phyloP scores from a whole-genome alignment of 1,140 invertebrate genomes.

The Euura lappo region DNA sequence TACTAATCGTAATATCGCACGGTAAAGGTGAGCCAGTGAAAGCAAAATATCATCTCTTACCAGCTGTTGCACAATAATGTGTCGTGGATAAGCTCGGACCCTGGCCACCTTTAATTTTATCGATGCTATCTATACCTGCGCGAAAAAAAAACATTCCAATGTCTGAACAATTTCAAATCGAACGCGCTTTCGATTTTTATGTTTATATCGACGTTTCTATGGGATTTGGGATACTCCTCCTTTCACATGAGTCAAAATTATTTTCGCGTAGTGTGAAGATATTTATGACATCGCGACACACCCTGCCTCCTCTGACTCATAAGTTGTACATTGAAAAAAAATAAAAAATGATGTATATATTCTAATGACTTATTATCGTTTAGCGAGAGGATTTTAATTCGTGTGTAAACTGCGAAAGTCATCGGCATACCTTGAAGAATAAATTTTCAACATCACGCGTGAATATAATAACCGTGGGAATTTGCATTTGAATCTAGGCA shows the following conservation, averaged over 20 bases:
- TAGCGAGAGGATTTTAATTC: neutral
- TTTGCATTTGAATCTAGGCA: neutral
- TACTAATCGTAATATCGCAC: constrained; percentile 49
- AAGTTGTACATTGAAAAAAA: too few species aligned
- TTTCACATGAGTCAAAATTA: too few species aligned
- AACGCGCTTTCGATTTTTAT: too few species aligned
- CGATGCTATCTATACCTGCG: too few species aligned
- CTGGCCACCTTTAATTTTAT: neutral
- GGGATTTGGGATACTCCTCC: too few species aligned
- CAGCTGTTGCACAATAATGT: neutral
- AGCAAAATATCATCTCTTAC: constrained; percentile 40
- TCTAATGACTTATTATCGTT: neutral
- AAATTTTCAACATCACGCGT: neutral
- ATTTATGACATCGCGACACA: too few species aligned
- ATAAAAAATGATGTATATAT: too few species aligned
- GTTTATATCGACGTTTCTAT: too few species aligned
- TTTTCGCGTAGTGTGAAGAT: too few species aligned
- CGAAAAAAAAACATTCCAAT: too few species aligned
- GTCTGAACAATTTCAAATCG: too few species aligned
- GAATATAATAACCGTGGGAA: neutral
- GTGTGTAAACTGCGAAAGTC: neutral
- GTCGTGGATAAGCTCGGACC: neutral
- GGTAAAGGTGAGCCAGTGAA: constrained; percentile 52
- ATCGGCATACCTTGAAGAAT: neutral
- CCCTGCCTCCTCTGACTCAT: too few species aligned